phyloP scores from a whole-genome alignment of 2,888 invertebrate species.

The Clostera curtula region DNA sequence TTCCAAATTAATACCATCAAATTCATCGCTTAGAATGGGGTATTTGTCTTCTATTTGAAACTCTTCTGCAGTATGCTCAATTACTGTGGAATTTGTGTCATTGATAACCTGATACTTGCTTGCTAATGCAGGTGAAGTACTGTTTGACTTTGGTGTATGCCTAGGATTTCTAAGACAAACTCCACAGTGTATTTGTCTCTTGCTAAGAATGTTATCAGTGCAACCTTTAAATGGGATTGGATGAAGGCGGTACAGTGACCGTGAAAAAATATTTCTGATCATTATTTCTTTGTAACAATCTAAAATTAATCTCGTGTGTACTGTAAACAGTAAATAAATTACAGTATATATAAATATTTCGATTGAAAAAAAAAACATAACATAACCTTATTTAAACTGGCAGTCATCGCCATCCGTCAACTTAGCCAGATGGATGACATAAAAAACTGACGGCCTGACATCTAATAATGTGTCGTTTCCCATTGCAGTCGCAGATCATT shows the following conservation, averaged over 20 bases:
- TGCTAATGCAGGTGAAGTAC: slow-evolving; percentile 61
- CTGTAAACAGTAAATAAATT: too few relatives aligned
- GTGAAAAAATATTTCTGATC: slow-evolving; percentile 24
- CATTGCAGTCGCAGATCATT: too few relatives aligned
- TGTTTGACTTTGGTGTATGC: slow-evolving; percentile 47
- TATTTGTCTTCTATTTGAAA: slow-evolving; percentile 40
- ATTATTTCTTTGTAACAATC: slow-evolving; percentile 11
- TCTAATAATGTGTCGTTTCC: too few relatives aligned
- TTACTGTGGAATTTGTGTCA: slow-evolving; percentile 80
- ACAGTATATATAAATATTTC: too few relatives aligned
- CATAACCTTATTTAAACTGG: too few relatives aligned
- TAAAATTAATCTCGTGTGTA: too few relatives aligned
- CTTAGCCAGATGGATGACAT: too few relatives aligned
- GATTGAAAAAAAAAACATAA: too few relatives aligned
- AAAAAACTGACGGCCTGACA: too few relatives aligned
- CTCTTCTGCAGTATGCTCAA: slow-evolving; percentile 85
- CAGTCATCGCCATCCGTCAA: too few relatives aligned
- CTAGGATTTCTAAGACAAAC: slow-evolving; percentile 53
- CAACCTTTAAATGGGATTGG: slow-evolving; percentile 12
- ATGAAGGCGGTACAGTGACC: slow-evolving; percentile 12
- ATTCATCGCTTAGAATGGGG: slow-evolving; percentile 72
- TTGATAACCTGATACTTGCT: slow-evolving; percentile 81
- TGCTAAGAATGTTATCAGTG: slow-evolving; percentile 27
- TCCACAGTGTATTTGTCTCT: slow-evolving; percentile 47
- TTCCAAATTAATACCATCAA: slow-evolving; percentile 74